Evolutionary conservation across 30 jellyfish, hydroid and myxozoan species (phyloP), one percentile per base, ranked within the genome.

Genomic region (Rhopilema esculentum): DNA sequence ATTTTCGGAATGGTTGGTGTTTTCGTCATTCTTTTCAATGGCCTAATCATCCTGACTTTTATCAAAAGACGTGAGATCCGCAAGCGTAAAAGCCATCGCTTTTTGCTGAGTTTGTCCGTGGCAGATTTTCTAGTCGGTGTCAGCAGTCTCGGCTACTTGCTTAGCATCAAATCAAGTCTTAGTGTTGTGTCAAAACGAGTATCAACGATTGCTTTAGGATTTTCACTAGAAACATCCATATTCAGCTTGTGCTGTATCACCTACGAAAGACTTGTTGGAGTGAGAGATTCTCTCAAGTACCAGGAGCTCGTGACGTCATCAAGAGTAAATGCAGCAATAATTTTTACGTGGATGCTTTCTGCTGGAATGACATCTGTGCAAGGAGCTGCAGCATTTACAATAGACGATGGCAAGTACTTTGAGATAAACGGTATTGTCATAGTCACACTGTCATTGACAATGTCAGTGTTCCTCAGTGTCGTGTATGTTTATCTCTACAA

Each of bases 71-170:
- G 90, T 17, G 88, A 78, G 27, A 17, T 78, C 22, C 88, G 96
- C 18, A 79, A 74, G 27, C 68, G 91, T 25, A 88, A 88, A 32
- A 62, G 90, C 64, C 84, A 88, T 52, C 65, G 79, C 68, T 78
- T 88, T 30, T 80, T 88, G 25, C 71, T 88, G 23, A 88, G 96
- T 69, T 67, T 88, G 27, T 70, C 96, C 1, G 83, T 79, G 2
- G 90, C 96, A n/a, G 96, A 88, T 26, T 51, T 88, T 16, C 79
- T 88, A 23, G 96, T 88, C 22, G 96, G 96, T 28, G 24, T 88
- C 25, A 28, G 86, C 74, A 88, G 96, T 62, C 48, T 88, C 1
- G 79, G 72, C 26, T 88, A 77, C 70, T 62, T 88, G 23, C 73
- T 70, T 32, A 61, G 69, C 66, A 33, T 88, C 78, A 70, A 52